Evolutionary conservation across 2,888 invertebrate species (phyloP), one percentile per base, ranked within the genome.

Genomic region (Eurytoma adleriae): DNA sequence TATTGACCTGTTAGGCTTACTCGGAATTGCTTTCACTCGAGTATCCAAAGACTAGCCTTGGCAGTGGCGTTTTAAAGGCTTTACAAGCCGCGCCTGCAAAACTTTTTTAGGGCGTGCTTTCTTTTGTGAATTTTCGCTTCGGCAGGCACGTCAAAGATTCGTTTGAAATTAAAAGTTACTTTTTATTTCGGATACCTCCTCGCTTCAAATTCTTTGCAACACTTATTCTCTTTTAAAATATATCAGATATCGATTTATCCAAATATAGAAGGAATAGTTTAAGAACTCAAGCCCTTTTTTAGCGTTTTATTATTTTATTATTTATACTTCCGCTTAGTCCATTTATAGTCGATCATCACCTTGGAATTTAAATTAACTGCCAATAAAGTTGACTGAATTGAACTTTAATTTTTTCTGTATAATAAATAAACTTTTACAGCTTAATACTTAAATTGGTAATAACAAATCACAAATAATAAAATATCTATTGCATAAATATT

Each of bases 21-120:
- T 62, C 27, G 57, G 68, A 74, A 79, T 74, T 74, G 69, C 75
- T 69, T 71, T 78, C 50, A 57, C 66, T 76, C 4, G 40, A 13
- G 16, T n/a, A 24, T 30, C n/a, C n/a, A 20, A 59, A 52, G 40
- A 56, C 14, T 27, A 71, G 40, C 30, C 52, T 71, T 71, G 18
- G 56, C 59, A 66, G 59, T 67, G 66, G 30, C 14, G 56, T 52
- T 71, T 68, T 73, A 20, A 54, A 76, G 40, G 69, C 54, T 62
- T 69, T 62, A 16, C 10, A 54, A 50, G 48, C 40, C 20, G 16
- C 62, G 40, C 20, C 40, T 57, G 18, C 13, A 13, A 16, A 7
- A 14, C n/a, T 16, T 57, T 54, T 57, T 69, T 69, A 40, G 40
- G 40, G 10, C 48, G 16, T 18, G 3, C 18, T 64, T 13, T 30